These are phyloP conservation scores for Poecilia wingei DNA, from an alignment of 2,797 vertebrate genomes.

Conservation along the genomic window DNA sequence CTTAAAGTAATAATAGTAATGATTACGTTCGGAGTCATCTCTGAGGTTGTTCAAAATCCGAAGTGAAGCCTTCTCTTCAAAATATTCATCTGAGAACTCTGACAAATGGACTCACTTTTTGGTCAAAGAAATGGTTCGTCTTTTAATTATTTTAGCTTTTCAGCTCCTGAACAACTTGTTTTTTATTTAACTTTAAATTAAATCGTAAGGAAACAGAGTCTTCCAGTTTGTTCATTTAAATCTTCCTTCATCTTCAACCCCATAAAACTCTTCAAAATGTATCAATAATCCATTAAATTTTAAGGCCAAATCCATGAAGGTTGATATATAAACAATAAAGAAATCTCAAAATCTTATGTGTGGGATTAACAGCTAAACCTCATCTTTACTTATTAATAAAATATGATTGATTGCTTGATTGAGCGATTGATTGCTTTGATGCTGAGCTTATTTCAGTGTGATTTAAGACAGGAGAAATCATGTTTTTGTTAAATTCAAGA, in stretches of 20 bases:
- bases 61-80: not conserved
- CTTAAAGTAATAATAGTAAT: conserved; percentile 2
- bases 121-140: not conserved
- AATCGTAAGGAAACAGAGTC: not conserved
- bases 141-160: not conserved
- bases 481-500: too few relatives aligned
- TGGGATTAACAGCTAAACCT: not conserved
- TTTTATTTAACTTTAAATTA: not conserved
- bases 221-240: too few relatives aligned
- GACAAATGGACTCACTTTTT: not conserved
- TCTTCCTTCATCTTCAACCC: not conserved
- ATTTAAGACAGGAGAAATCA: too few relatives aligned
- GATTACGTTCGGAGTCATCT: not conserved
- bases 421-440: too few relatives aligned
- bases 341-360: not conserved
- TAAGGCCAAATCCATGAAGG: not conserved
- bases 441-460: too few relatives aligned
- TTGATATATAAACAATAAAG: not conserved
- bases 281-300: not conserved
- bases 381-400: not conserved
- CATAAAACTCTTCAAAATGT: not conserved
- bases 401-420: too few relatives aligned
- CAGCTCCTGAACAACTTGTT: not conserved
- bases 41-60: not conserved
- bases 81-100: not conserved